Base-by-base conservation (phyloP, 2,888 invertebrate genomes). In the Meta bourneti region DNA sequence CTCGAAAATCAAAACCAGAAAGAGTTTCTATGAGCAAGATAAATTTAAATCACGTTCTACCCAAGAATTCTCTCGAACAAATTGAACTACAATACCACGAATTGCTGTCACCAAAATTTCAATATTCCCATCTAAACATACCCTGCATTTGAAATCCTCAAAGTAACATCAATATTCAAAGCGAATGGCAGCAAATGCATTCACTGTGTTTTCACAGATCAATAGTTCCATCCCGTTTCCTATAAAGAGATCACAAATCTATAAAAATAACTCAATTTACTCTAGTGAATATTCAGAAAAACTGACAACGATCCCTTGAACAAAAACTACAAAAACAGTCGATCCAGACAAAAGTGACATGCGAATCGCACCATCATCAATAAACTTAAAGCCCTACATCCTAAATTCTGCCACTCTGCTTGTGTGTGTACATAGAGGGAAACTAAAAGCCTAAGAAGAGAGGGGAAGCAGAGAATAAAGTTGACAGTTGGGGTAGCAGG, bases 311-410 rank as follows among this genome's bases (percentile, higher is more conserved):
- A 61, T 61, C 13, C 61, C 61, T 11, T 8, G 11, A 61, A 13
- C 61, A 6, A 16, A 61, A 61, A 48, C 6, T n/a, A 13, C 8
- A 49, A 51, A 34, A 77, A 51, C n/a, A 49, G 11, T 19, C 74
- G 49, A 49, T n/a, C 20, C 19, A 61, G 13, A 61, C 61, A 20
- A 77, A 20, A 34, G 34, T 16, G 51, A 49, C n/a, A 74, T 20
- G 13, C 20, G 72, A 84, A 75, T 19, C 52, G 75, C 84, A 4
- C 52, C 54, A 19, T 75, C 84, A 75, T 84, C 75, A 84, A 74
- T 75, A 84, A 84, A 84, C 4, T 54, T 34, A 75, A 74, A 51
- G 61, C 61, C 16, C 61, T 34, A 34, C 34, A 34, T 34, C 34
- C 34, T 34, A 34, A 34, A 34, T 34, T 34, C 34, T 34, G 34